Evolutionary conservation across 1,140 invertebrate species (phyloP).

Genomic region (Pentalonia nigronervosa): DNA sequence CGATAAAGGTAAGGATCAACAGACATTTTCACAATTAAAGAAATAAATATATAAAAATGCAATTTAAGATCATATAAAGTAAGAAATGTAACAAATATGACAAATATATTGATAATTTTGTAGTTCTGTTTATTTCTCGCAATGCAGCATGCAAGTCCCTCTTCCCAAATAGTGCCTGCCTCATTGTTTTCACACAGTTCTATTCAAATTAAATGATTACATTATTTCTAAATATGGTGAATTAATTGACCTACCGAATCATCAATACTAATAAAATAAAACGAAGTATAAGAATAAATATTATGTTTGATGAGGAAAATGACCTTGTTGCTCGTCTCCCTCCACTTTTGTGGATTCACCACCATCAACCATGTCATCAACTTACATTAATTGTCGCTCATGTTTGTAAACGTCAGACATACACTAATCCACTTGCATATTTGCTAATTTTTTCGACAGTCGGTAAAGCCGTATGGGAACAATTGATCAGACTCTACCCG

Average conservation of each 20-base stretch:
- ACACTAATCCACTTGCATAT: not conserved
- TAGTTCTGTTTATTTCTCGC: too few relatives aligned
- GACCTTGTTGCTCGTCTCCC: too few relatives aligned
- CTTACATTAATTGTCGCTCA: not conserved
- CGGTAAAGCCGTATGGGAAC: slow-evolving; percentile 88
- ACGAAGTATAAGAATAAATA: not conserved
- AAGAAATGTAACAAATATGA: not conserved
- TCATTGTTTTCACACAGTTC: not conserved
- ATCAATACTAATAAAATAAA: not conserved
- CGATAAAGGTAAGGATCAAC: slow-evolving; percentile 72
- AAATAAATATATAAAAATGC: not conserved
- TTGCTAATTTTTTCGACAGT: slow-evolving; percentile 68
- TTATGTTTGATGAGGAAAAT: not conserved
- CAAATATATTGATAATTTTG: not conserved
- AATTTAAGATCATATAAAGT: not conserved
- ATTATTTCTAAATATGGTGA: not conserved
- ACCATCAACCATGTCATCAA: not conserved
- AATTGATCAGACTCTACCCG: slow-evolving; percentile 90
- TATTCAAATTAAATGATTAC: not conserved
- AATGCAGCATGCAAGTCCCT: too few relatives aligned
- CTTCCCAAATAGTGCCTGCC: too few relatives aligned
- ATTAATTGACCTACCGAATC: not conserved
- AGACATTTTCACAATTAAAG: not conserved
- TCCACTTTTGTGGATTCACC: not conserved
- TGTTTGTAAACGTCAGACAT: not conserved